Conservation (phyloP, 1,140 invertebrate genomes). For the Papilio aristodemus region DNA sequence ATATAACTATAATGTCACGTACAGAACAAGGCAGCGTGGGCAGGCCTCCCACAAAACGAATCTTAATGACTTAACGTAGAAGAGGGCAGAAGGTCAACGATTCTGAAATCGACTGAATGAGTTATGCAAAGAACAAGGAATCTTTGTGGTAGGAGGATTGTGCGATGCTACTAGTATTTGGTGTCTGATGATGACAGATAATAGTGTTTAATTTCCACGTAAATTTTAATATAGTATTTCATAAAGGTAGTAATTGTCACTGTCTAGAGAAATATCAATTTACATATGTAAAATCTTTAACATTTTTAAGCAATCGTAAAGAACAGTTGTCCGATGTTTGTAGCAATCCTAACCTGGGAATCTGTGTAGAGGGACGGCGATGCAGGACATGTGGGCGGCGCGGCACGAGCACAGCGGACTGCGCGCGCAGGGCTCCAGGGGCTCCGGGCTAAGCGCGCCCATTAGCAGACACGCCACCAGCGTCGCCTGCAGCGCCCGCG, state of each 20-base stretch:
- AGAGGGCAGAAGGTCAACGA: constrained; percentile 22
- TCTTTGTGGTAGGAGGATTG: no score
- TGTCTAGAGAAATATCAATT: no score
- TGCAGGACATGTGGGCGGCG: constrained; percentile 74
- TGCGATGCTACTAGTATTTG: no score
- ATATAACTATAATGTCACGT: background rate
- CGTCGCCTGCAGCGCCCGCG: constrained; percentile 67
- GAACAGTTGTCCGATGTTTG: no score
- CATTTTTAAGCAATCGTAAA: no score
- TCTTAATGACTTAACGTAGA: constrained; percentile 9
- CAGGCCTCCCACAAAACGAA: background rate
- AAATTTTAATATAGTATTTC: no score
- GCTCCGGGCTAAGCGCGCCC: constrained; percentile 61
- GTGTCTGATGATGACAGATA: no score
- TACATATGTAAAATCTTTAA: no score
- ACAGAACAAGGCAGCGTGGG: background rate
- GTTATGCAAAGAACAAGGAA: no score
- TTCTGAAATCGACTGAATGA: background rate
- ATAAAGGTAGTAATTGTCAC: no score
- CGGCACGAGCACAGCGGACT: constrained; percentile 77
- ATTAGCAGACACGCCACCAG: constrained; percentile 64
- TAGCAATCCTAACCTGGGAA: no score
- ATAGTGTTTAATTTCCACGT: no score
- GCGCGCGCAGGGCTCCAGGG: constrained; percentile 67
- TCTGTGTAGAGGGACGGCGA: constrained; percentile 74